Evolutionary conservation across 2,113 vertebrate genomes (phyloP).

Genomic region (Aviceda subcristata): DNA sequence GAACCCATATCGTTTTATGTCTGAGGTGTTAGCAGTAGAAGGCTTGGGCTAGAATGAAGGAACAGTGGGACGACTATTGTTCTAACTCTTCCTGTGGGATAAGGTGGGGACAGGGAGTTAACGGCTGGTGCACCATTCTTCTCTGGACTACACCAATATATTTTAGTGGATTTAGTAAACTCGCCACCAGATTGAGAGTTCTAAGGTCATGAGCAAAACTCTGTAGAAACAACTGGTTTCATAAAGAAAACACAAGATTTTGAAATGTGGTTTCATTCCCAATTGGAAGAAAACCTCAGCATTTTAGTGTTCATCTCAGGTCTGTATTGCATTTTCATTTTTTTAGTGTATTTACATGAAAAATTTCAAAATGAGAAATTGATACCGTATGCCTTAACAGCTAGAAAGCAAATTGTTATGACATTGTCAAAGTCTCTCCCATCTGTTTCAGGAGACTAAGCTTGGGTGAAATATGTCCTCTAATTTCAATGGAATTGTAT

Average conservation of each 20-base stretch:
- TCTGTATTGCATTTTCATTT: not conserved
- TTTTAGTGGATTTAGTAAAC: constrained; percentile 11
- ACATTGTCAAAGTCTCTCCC: not conserved
- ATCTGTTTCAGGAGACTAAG: not conserved
- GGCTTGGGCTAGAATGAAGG: not conserved
- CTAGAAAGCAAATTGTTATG: not conserved
- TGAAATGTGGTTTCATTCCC: not conserved
- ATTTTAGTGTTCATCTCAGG: not conserved
- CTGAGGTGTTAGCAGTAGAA: not conserved
- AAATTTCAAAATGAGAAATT: not conserved
- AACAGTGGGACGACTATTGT: constrained; percentile 15
- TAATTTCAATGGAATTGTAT: not conserved
- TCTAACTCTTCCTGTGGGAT: constrained; percentile 50
- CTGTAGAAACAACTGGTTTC: not conserved
- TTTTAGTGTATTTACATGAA: not conserved
- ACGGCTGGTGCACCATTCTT: not conserved
- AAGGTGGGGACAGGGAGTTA: constrained; percentile 35
- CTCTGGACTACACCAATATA: not conserved
- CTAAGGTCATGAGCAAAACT: constrained; percentile 7
- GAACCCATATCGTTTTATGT: not conserved
- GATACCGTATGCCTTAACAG: not conserved
- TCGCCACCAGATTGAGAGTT: not conserved
- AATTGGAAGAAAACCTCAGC: not conserved
- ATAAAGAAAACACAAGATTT: not conserved
- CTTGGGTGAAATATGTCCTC: not conserved